Evolutionary conservation across 2,888 invertebrate genomes (phyloP), one percentile per base, ranked within the genome.

Genomic region (Hydrotaea cyrtoneurina): DNA sequence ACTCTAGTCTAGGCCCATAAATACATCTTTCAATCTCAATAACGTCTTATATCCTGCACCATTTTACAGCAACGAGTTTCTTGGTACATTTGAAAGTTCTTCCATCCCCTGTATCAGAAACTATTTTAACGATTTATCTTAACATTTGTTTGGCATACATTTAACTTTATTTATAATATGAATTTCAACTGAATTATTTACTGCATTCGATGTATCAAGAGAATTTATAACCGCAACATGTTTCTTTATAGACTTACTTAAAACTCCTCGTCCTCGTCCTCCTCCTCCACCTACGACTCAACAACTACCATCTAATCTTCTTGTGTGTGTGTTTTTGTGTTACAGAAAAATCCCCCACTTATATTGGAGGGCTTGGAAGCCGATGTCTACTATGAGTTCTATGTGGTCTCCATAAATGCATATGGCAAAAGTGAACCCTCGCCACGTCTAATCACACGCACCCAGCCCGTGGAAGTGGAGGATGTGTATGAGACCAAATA

Each of bases 361-460:
- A 95, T 97, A 83, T 91, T 97, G 87, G 96, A 96, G 92, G 94
- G 95, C 83, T 92, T 97, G 85, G 94, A 95, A 87, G 94, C 96
- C 0, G 95, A 96, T 89, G 94, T 95, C 0, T 95, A 96, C 90
- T 97, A 97, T 89, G 97, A 97, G 91, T 95, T 96, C 85, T 97
- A 94, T 90, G 95, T 97, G 53, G 95, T 96, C 88, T 96, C 97
- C 0, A 94, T 95, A 31, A 97, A 97, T 92, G 94, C 94, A 10
- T 96, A 96, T 87, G 97, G 97, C 0, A 94, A 95, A 15, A 96
- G 97, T 23, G 95, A 95, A 87, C 94, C 96, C 0, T 97, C 97
- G 21, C 94, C 95, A 2, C 93, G 96, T 86, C 93, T 96, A 57
- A 95, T 96, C 80, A 97, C 97, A 92, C 94, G 95, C 87, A 97